Evolutionary conservation across 2,113 vertebrate genomes (phyloP), one percentile per base, ranked within the genome.

Genomic region (Tyrannus savana): DNA sequence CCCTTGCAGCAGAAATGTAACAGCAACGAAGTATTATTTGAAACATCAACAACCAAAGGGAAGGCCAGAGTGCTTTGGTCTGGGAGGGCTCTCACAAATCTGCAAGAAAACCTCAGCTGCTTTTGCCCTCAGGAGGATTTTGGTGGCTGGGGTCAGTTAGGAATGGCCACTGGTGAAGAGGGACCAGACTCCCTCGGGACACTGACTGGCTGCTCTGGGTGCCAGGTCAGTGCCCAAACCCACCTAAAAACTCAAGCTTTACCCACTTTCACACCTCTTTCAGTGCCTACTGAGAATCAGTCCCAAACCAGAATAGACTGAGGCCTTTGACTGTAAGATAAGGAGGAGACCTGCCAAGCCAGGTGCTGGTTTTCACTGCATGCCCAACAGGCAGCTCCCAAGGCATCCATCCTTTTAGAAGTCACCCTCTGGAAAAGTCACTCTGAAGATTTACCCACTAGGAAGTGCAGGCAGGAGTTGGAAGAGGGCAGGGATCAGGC

Each of bases 281-380:
- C 17, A 3, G 44, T 68, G 35, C 53, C 56, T 84, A 18, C 53
- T 22, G 53, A 56, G 73, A 67, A 23, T 58, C 27, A 39, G 33
- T 22, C 35, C 22, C 56, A 21, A 84, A 17, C 6, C 47, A 44
- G 74, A 64, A 71, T 0, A 41, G 44, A 10, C 16, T 25, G 74
- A 68, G 78, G 73, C 22, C 75, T 79, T 37, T 37, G 85, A 53
- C 90, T 73, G 67, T 76, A 27, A 95, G 83, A 77, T 93, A 88
- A 85, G 67, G 71, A 96, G 50, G 35, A 85, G 41, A 37, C 52
- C 37, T 79, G 66, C 63, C 42, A n/a, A 46, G 60, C 37, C 55
- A 93, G 73, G 59, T 78, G 35, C 23, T 84, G 66, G 39, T 50
- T 82, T 82, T 68, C 10, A 2, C 27, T 89, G 6, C 12, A 2